Evolutionary conservation across 1,140 invertebrate genomes (phyloP).

Genomic region (Trypoxylus dichotomus): DNA sequence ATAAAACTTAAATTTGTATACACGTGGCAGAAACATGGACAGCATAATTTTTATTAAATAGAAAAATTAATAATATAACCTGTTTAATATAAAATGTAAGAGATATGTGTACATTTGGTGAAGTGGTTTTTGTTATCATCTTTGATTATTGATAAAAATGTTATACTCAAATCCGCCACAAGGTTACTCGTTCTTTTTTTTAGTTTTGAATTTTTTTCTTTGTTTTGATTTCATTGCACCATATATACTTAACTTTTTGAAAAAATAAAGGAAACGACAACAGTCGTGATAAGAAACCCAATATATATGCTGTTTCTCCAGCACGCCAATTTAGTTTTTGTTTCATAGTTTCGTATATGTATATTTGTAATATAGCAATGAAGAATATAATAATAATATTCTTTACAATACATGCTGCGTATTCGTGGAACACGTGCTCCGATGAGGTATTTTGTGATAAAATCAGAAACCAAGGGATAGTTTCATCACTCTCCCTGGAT

Average conservation of each 20-base stretch:
- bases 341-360: background rate
- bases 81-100: too few species aligned
- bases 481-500: background rate
- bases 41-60: too few species aligned
- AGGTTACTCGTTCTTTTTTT: too few species aligned
- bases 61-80: too few species aligned
- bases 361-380: background rate
- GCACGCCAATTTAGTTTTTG: background rate
- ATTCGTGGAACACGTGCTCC: background rate
- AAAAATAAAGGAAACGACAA: background rate
- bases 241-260: background rate
- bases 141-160: too few species aligned
- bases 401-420: background rate
- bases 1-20: too few species aligned
- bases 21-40: too few species aligned
- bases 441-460: background rate
- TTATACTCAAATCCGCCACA: too few species aligned
- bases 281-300: background rate
- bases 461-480: background rate
- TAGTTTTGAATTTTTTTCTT: too few species aligned
- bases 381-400: background rate
- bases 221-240: too few species aligned
- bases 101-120: too few species aligned
- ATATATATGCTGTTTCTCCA: background rate
- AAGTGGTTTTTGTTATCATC: too few species aligned